Conservation (phyloP, 2,797 vertebrate genomes). For the Pangasius larnaudii region DNA sequence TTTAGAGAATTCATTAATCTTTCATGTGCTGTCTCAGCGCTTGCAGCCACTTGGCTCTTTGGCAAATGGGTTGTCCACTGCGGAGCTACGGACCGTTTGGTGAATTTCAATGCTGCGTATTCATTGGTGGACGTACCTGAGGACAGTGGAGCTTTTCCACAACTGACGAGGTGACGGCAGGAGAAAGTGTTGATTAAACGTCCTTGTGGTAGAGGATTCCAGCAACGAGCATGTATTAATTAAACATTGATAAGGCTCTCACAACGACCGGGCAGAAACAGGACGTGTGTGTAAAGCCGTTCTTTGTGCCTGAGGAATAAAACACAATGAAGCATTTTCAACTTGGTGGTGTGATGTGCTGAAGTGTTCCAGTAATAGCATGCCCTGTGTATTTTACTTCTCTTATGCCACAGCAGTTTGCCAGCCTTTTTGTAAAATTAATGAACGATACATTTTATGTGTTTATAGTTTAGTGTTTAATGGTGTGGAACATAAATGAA, state of each 20-base stretch:
- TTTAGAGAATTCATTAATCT: constrained; percentile 34
- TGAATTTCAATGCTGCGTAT: constrained; percentile 71
- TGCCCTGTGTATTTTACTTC: neutral
- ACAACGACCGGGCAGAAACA: neutral
- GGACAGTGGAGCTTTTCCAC: constrained; percentile 65
- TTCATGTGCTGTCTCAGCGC: constrained; percentile 52
- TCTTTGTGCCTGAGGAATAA: neutral
- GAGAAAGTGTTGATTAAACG: constrained; percentile 78
- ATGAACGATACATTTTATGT: neutral
- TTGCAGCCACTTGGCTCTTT: constrained; percentile 51
- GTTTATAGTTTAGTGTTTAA: neutral
- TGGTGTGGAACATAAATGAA: neutral
- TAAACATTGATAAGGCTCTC: constrained; percentile 66
- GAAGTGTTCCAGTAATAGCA: neutral
- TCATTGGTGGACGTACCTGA: constrained; percentile 64
- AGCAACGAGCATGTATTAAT: constrained; percentile 70
- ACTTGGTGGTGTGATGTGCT: neutral
- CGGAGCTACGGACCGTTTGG: constrained; percentile 40
- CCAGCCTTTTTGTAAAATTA: neutral
- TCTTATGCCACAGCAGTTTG: no score
- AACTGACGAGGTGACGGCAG: constrained; percentile 67
- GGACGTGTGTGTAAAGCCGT: neutral
- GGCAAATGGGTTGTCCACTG: constrained; percentile 23
- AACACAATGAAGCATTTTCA: neutral
- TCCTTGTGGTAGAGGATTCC: constrained; percentile 63